phyloP scores from a whole-genome alignment of 2,113 vertebrate species.

The Artemisiospiza belli region DNA sequence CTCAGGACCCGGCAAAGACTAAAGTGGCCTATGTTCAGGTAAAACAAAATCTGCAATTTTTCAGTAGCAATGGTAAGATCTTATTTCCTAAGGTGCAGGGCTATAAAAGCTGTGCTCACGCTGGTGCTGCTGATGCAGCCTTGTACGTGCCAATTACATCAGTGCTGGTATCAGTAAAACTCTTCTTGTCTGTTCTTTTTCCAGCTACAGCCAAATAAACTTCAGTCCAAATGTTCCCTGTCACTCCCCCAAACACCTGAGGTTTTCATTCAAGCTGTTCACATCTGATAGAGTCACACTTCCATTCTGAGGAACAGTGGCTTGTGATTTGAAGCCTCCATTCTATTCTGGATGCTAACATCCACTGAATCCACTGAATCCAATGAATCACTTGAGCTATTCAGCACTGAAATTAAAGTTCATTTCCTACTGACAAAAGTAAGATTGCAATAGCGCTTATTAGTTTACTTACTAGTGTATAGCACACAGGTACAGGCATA shows the following conservation, averaged over 20 bases:
- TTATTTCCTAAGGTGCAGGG: neutral
- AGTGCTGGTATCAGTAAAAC: neutral
- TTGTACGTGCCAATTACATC: neutral
- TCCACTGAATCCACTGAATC: neutral
- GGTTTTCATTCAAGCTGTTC: neutral
- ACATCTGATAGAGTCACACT: neutral
- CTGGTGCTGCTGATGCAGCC: neutral
- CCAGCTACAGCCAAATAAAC: neutral
- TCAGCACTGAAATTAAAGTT: neutral
- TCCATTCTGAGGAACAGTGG: neutral
- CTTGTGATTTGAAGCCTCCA: neutral
- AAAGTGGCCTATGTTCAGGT: neutral
- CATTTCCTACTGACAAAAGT: rapidly evolving
- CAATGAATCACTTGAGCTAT: neutral
- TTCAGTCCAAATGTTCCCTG: neutral
- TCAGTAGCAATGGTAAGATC: neutral
- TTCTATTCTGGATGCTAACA: neutral
- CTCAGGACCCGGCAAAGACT: neutral
- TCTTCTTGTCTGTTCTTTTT: neutral
- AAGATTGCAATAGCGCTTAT: neutral
- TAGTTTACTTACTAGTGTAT: neutral
- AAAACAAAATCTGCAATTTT: neutral
- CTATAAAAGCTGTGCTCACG: neutral
- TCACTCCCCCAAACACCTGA: neutral
- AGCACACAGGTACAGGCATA: neutral